phyloP scores from a whole-genome alignment of 2,888 invertebrate genomes.

The Ichneumon xanthorius region DNA sequence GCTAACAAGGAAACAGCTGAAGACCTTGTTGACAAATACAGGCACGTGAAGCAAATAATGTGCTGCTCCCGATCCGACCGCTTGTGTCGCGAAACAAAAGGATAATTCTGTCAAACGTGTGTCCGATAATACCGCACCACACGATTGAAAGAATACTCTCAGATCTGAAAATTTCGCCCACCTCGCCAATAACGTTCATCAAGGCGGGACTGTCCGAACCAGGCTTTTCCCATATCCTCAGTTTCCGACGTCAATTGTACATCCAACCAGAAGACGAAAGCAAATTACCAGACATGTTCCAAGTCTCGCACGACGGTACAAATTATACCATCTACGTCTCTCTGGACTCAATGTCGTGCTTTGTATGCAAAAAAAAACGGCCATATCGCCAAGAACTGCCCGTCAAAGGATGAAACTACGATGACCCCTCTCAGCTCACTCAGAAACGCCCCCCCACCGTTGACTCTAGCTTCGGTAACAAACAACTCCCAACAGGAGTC shows the following conservation, averaged over 20 bases:
- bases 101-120: conserved; percentile 71
- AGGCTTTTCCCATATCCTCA: neutral
- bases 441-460: too few relatives aligned
- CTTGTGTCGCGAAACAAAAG: conserved; percentile 63
- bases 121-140: conserved; percentile 63
- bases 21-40: conserved; percentile 54
- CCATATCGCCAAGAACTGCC: conserved; percentile 44
- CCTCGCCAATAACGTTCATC: conserved; percentile 39
- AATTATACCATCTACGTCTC: conserved; percentile 44
- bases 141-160: conserved; percentile 23
- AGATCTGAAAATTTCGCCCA: conserved; percentile 12
- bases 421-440: conserved; percentile 17
- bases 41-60: conserved; percentile 53
- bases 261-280: too few relatives aligned
- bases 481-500: too few relatives aligned
- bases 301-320: conserved; percentile 39
- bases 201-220: conserved; percentile 38
- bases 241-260: too few relatives aligned
- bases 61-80: conserved; percentile 53
- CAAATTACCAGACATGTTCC: conserved; percentile 5
- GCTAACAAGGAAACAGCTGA: neutral
- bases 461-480: too few relatives aligned
- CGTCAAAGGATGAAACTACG: neutral
- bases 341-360: conserved; percentile 23
- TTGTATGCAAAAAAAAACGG: conserved; percentile 44